phyloP scores from a whole-genome alignment of 2,888 invertebrate genomes.

The Tenthredo livida region DNA sequence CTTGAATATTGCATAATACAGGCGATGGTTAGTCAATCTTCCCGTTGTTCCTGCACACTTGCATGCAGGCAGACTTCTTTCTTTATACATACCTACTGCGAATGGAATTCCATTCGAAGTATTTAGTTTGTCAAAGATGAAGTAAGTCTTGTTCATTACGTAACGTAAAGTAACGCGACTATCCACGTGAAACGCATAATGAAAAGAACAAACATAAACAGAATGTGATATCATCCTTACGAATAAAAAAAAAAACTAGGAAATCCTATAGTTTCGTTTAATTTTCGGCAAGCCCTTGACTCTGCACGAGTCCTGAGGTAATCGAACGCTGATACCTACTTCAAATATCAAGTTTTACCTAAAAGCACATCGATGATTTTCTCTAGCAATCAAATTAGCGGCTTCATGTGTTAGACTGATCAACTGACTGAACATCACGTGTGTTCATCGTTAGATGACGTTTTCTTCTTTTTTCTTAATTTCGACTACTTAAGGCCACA shows the following conservation, averaged over 20 bases:
- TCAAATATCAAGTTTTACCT: not conserved
- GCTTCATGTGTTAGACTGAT: not conserved
- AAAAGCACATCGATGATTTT: not conserved
- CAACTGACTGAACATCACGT: not conserved
- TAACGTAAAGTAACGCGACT: not conserved
- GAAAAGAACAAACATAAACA: not conserved
- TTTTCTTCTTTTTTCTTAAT: not conserved
- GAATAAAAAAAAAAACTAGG: not conserved
- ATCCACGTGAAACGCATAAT: not conserved
- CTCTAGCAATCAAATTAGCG: not conserved
- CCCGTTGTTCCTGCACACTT: not conserved
- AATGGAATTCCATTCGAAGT: not conserved
- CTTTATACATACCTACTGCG: not conserved
- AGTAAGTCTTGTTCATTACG: not conserved
- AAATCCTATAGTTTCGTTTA: not conserved
- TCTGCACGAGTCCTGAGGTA: not conserved
- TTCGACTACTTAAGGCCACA: not conserved
- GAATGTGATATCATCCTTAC: not conserved
- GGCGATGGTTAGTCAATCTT: not conserved
- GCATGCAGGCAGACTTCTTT: not conserved
- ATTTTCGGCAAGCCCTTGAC: not conserved
- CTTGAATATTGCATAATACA: not conserved
- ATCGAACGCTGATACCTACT: not conserved
- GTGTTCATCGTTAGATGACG: not conserved
- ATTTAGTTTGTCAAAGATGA: not conserved